A percentile compares a stretch with the other conserved stretches of the same genome.
These are phyloP conservation scores for Microvelia longipes DNA, from an alignment of 1,140 invertebrate genomes.

Conservation along the genomic window DNA sequence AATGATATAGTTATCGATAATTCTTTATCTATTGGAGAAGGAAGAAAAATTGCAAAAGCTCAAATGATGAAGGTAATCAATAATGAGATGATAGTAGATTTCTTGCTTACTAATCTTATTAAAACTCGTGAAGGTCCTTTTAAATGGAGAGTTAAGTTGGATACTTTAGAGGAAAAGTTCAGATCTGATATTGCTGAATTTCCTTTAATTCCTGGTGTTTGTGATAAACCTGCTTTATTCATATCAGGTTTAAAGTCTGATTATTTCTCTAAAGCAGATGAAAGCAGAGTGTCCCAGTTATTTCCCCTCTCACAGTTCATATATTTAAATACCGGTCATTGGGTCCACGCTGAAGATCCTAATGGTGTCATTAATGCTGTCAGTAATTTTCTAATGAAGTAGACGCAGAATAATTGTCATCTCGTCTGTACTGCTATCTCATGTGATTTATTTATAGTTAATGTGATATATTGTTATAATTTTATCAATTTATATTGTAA, in stretches of 20 bases:
- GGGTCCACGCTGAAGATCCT: constrained; percentile 84
- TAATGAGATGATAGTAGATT: constrained; percentile 25
- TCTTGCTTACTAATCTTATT: constrained; percentile 63
- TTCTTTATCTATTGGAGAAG: constrained; percentile 45
- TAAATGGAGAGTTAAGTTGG: constrained; percentile 58
- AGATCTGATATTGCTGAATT: constrained; percentile 44
- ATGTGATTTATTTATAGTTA: no score
- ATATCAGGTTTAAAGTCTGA: constrained; percentile 63
- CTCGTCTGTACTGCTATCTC: no score
- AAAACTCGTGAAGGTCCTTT: constrained; percentile 43
- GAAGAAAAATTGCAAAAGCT: constrained; percentile 40
- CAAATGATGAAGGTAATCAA: constrained; percentile 27
- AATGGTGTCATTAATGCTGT: constrained; percentile 46
- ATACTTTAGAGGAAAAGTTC: constrained; percentile 45
- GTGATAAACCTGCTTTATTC: constrained; percentile 56
- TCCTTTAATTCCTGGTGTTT: constrained; percentile 37
- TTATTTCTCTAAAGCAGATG: constrained; percentile 60
- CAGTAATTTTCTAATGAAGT: constrained; percentile 17
- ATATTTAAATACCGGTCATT: constrained; percentile 73
- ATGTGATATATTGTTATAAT: no score
- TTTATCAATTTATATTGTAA: no score
- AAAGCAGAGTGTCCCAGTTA: constrained; percentile 46
- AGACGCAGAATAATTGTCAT: no score
- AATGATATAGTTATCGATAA: constrained; percentile 37
- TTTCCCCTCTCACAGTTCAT: constrained; percentile 62